Conservation (phyloP, 2,888 invertebrate genomes). For the Apodemia hepburni region DNA sequence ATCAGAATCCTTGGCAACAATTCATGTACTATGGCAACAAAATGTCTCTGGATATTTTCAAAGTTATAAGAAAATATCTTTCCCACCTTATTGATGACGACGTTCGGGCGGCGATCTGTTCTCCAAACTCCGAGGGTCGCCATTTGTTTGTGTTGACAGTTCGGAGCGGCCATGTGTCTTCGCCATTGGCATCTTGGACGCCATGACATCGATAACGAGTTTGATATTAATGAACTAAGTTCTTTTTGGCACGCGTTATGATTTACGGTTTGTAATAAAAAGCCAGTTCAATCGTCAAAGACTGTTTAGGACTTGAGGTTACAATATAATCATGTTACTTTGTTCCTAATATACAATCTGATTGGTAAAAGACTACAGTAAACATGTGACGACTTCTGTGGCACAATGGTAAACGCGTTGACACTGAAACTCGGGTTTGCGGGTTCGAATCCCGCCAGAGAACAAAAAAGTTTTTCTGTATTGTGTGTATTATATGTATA, state of each 20-base stretch:
- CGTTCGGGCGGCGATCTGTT: neutral
- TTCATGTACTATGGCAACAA: neutral
- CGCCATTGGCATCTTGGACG: neutral
- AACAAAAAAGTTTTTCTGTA: too few species aligned
- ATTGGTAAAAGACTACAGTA: too few species aligned
- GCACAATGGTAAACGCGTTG: too few species aligned
- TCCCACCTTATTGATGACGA: neutral
- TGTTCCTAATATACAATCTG: too few species aligned
- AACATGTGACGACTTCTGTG: too few species aligned
- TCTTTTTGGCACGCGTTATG: neutral
- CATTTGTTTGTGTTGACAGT: constrained; percentile 4
- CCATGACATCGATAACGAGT: neutral
- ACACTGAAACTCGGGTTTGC: too few species aligned
- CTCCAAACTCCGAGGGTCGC: neutral
- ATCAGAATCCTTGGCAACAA: neutral
- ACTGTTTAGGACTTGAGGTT: too few species aligned
- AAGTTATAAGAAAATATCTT: neutral
- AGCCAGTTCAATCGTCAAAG: too few species aligned
- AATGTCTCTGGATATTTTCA: neutral
- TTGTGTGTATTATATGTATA: too few species aligned
- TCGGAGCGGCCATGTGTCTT: constrained; percentile 7
- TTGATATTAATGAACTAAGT: constrained; percentile 1
- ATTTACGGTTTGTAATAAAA: too few species aligned
- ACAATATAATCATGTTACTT: too few species aligned
- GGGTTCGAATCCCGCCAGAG: too few species aligned